These are phyloP conservation scores for Chironomus tepperi DNA, from an alignment of 1,140 invertebrate species.

Conservation along the genomic window DNA sequence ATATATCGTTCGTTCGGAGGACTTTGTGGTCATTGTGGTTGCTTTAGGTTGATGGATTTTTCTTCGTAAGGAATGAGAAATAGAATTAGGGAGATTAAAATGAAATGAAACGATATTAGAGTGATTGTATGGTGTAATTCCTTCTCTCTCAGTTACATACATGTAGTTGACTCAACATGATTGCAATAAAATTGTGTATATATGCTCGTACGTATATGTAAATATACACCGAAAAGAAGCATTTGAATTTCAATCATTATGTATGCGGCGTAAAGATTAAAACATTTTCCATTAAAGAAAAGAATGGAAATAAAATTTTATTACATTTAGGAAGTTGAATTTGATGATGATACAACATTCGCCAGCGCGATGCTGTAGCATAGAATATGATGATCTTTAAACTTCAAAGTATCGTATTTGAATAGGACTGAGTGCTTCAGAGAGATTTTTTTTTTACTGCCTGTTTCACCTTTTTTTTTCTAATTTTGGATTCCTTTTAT, in stretches of 20 bases:
- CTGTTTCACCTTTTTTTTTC: too few species aligned
- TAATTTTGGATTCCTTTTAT: too few species aligned
- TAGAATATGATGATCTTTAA: too few species aligned
- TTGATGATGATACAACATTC: too few species aligned
- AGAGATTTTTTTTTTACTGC: too few species aligned
- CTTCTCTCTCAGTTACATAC: not conserved
- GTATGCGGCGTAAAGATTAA: conserved; percentile 17
- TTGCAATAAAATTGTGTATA: conserved; percentile 16
- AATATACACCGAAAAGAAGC: not conserved
- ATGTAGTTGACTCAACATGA: conserved; percentile 13
- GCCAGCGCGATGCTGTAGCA: too few species aligned
- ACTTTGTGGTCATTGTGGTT: conserved; percentile 12
- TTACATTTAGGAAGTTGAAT: not conserved
- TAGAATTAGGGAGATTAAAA: not conserved
- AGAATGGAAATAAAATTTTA: conserved; percentile 15
- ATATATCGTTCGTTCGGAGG: not conserved
- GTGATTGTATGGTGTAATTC: not conserved
- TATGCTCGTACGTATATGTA: too few species aligned
- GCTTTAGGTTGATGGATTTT: conserved; percentile 8
- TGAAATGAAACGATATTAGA: not conserved
- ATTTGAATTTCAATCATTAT: conserved; percentile 16
- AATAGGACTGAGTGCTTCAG: too few species aligned
- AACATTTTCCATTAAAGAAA: not conserved
- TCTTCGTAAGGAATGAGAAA: not conserved
- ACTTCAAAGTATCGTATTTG: too few species aligned